phyloP scores from a whole-genome alignment of 2,888 invertebrate species.

The Lutraria lutraria region DNA sequence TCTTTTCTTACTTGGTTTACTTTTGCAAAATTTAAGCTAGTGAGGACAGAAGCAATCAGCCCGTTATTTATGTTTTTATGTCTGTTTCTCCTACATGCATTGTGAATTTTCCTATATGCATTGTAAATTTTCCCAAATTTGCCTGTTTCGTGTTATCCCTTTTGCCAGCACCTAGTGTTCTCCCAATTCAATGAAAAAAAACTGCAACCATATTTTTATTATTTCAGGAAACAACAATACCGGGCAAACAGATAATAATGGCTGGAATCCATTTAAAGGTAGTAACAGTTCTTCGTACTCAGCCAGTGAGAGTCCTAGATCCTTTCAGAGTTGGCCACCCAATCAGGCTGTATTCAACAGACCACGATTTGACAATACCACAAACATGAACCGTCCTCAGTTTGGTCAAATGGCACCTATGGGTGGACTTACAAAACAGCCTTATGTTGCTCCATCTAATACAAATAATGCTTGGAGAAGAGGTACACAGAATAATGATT shows the following conservation, averaged over 20 bases:
- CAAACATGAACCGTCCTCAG: background rate
- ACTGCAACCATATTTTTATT: background rate
- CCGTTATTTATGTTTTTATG: too few relatives aligned
- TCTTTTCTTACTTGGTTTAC: too few relatives aligned
- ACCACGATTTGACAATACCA: slow-evolving; percentile 8
- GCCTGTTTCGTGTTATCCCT: too few relatives aligned
- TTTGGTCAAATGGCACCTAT: slow-evolving; percentile 11
- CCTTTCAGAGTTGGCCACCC: slow-evolving; percentile 21
- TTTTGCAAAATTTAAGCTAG: too few relatives aligned
- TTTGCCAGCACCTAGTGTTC: too few relatives aligned
- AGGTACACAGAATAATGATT: background rate
- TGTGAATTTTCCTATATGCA: too few relatives aligned
- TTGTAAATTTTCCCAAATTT: too few relatives aligned
- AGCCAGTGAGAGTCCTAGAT: background rate
- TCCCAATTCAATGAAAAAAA: too few relatives aligned
- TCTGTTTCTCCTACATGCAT: too few relatives aligned
- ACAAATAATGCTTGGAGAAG: background rate
- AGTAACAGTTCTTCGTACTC: background rate
- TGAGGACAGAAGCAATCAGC: too few relatives aligned
- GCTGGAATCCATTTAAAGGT: slow-evolving; percentile 54
- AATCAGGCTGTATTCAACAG: slow-evolving; percentile 19
- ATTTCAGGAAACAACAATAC: background rate
- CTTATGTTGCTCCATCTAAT: background rate
- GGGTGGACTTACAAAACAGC: background rate
- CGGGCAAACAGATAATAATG: background rate